Evolutionary conservation across 2,888 invertebrate species (phyloP).

Genomic region (Himalopsyche tibetana): DNA sequence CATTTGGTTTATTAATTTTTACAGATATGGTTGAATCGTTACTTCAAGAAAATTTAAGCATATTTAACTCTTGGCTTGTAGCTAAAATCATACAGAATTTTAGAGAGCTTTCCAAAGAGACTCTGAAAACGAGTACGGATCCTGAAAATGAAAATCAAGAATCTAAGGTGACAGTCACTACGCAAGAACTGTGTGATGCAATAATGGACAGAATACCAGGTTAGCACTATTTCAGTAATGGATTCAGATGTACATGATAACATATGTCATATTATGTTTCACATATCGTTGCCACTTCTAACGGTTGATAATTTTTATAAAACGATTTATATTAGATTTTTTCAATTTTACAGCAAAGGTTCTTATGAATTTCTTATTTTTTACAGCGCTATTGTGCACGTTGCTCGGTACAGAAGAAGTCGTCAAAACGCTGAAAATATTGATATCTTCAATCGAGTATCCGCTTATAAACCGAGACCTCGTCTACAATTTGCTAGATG

Average conservation of each 20-base stretch:
- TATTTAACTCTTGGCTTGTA: conserved; percentile 70
- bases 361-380: conserved; percentile 13
- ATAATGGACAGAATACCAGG: conserved; percentile 70
- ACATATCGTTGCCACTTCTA: neutral
- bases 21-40: conserved; percentile 72
- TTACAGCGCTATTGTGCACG: conserved; percentile 68
- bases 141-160: neutral
- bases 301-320: neutral
- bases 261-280: neutral
- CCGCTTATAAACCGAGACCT: conserved; percentile 70
- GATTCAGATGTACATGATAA: neutral
- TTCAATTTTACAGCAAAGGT: neutral
- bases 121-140: conserved; percentile 14
- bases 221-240: conserved; percentile 61
- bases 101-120: conserved; percentile 68
- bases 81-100: conserved; percentile 70
- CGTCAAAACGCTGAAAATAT: conserved; percentile 67
- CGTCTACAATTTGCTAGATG: conserved; percentile 70
- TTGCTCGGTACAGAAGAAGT: conserved; percentile 71
- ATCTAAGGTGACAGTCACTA: conserved; percentile 64
- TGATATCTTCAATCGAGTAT: conserved; percentile 69
- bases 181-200: conserved; percentile 69
- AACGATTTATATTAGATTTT: neutral
- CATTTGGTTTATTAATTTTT: conserved; percentile 43
- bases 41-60: conserved; percentile 70